phyloP scores from a whole-genome alignment of 1,140 invertebrate genomes.

The Drosophila azteca region DNA sequence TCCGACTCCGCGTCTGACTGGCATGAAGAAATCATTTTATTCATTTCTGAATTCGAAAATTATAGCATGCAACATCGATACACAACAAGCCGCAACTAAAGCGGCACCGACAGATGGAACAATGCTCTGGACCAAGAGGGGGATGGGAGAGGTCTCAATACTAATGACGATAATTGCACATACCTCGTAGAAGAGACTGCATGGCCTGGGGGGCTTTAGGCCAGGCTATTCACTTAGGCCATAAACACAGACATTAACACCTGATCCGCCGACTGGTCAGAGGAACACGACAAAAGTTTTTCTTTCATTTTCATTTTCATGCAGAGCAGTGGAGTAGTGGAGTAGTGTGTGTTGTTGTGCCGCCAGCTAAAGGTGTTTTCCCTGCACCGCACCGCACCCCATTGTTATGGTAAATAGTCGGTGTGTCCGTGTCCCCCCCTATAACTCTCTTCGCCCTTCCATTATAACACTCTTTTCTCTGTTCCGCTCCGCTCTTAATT shows the following conservation, averaged over 20 bases:
- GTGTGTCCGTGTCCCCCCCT: constrained; percentile 10
- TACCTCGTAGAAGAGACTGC: constrained; percentile 26
- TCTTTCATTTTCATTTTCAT: constrained; percentile 3
- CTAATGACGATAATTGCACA: constrained; percentile 79
- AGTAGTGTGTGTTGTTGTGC: background rate
- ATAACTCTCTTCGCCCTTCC: background rate
- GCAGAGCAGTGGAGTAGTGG: too few relatives aligned
- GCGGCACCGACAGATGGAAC: constrained; percentile 55
- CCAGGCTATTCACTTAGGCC: constrained; percentile 53
- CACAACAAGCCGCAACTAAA: constrained; percentile 82
- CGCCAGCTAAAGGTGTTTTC: constrained; percentile 66
- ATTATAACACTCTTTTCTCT: constrained; percentile 12
- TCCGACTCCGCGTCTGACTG: constrained; percentile 45
- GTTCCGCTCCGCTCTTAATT: constrained; percentile 60
- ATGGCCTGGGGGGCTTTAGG: constrained; percentile 24
- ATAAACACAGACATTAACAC: constrained; percentile 82
- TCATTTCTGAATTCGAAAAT: constrained; percentile 58
- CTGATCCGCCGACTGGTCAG: constrained; percentile 53
- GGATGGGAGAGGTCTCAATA: constrained; percentile 6
- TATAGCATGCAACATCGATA: constrained; percentile 80
- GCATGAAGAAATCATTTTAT: constrained; percentile 79
- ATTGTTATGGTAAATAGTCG: constrained; percentile 80
- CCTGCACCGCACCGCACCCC: constrained; percentile 33
- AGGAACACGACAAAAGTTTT: constrained; percentile 40
- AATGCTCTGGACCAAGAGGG: constrained; percentile 24